phyloP scores from a whole-genome alignment of 1,140 invertebrate species.

The fruit fly (Drosophila melanogaster) region Release_6_plus_ISO1_MT NT_033777.3:17190001-17190500 shows the following conservation, averaged over 20 bases:
- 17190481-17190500: background rate
- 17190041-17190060: constrained; percentile 56
- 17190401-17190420: background rate
- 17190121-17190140: constrained; percentile 3
- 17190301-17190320: constrained; percentile 38
- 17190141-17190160: constrained; percentile 68
- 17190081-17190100: constrained; percentile 45
- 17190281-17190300: constrained; percentile 42
- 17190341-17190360: constrained; percentile 43
- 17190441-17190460: background rate
- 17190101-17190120: constrained; percentile 23
- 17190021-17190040: constrained; percentile 75
- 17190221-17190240: background rate
- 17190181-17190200: constrained; percentile 23
- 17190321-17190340: constrained; percentile 53
- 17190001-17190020: constrained; percentile 40
- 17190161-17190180: constrained; percentile 74
- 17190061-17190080: constrained; percentile 53
- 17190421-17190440: constrained; percentile 1
- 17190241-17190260: constrained; percentile 37
- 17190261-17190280: constrained; percentile 53
- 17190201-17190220: background rate
- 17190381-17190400: constrained; percentile 6
- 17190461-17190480: background rate
- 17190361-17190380: constrained; percentile 23